A percentile compares a stretch with the other conserved stretches of the same genome.
Conservation (phyloP, 2,888 invertebrate species). For the Resseliella maxima region DNA sequence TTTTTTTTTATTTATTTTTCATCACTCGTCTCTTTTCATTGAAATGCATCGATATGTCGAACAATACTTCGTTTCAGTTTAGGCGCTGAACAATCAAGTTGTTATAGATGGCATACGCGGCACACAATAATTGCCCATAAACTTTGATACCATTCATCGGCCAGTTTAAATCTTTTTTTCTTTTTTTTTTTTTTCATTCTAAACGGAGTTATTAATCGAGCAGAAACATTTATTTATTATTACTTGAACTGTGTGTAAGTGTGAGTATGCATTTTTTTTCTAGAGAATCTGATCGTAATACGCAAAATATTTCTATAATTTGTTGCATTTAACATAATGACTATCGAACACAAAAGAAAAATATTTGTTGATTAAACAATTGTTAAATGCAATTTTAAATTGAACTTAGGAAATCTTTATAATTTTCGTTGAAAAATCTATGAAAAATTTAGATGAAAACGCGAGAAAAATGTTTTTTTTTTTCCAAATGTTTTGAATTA, state of each 20-base stretch:
- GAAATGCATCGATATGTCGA: constrained; percentile 16
- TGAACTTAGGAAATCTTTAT: too few species aligned
- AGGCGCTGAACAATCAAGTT: constrained; percentile 46
- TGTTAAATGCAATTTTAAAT: not conserved
- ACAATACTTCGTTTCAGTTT: constrained; percentile 16
- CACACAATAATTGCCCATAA: not conserved
- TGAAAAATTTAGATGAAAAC: too few species aligned
- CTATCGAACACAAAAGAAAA: not conserved
- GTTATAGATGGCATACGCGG: constrained; percentile 14
- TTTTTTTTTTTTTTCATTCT: too few species aligned
- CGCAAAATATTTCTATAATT: constrained; percentile 51
- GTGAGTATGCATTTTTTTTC: not conserved
- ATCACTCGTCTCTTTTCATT: not conserved
- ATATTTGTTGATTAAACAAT: not conserved
- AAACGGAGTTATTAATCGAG: not conserved
- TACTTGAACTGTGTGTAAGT: too few species aligned
- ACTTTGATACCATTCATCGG: constrained; percentile 44
- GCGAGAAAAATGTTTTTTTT: not conserved
- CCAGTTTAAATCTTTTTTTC: not conserved
- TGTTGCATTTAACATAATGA: constrained; percentile 4
- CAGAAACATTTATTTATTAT: not conserved
- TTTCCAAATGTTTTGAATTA: not conserved
- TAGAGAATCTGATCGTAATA: not conserved
- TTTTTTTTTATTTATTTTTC: too few species aligned
- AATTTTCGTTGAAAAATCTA: too few species aligned